Conservation (phyloP, 2,888 invertebrate species). For the Mechanitis messenoides region DNA sequence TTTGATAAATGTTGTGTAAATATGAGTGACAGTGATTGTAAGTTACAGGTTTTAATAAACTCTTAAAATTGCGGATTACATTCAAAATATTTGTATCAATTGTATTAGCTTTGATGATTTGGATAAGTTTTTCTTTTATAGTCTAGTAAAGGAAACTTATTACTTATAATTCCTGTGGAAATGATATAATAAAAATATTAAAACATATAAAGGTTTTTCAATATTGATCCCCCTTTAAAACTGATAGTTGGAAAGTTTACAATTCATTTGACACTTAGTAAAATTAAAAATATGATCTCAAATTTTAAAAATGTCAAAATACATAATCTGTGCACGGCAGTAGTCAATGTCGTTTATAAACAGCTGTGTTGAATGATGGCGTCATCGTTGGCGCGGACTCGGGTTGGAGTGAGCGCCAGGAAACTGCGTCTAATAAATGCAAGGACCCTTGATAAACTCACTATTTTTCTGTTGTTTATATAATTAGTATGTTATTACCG, state of each 20-base stretch:
- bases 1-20: constrained; percentile 52
- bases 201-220: constrained; percentile 20
- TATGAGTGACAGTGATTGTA: constrained; percentile 61
- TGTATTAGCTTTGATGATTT: background rate
- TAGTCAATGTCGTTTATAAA: constrained; percentile 26
- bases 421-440: constrained; percentile 9
- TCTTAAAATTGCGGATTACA: constrained; percentile 3
- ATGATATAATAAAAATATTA: constrained; percentile 50
- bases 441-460: background rate
- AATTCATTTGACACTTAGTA: background rate
- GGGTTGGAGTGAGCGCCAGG: constrained; percentile 28
- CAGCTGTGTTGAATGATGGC: constrained; percentile 36
- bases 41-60: constrained; percentile 53
- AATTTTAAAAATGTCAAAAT: background rate
- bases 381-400: constrained; percentile 41
- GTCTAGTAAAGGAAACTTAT: constrained; percentile 42
- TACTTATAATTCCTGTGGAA: constrained; percentile 68
- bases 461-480: background rate
- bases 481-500: too few relatives aligned
- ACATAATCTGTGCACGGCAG: background rate
- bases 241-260: background rate
- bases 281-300: too few relatives aligned
- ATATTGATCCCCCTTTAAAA: background rate
- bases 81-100: background rate
- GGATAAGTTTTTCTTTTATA: constrained; percentile 2